Conservation (phyloP, 2,888 invertebrate genomes). For the Apodemia hepburni region DNA sequence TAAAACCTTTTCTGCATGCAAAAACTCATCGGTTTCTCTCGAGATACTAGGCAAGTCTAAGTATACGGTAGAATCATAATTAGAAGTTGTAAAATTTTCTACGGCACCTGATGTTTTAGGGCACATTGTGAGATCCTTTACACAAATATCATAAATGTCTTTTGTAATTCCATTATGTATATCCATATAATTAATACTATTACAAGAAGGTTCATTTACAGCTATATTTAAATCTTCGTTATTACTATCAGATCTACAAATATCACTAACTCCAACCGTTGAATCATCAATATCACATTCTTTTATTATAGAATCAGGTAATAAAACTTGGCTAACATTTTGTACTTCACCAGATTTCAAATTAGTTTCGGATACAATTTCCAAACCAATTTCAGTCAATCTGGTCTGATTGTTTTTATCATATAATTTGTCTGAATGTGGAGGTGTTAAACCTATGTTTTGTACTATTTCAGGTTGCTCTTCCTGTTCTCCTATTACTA, state of each 20-base stretch:
- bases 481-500: slow-evolving; percentile 22
- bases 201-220: slow-evolving; percentile 23
- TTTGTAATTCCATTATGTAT: slow-evolving; percentile 47
- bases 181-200: slow-evolving; percentile 60
- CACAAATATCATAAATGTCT: slow-evolving; percentile 39
- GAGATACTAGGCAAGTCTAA: slow-evolving; percentile 63
- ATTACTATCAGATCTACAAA: slow-evolving; percentile 25
- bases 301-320: slow-evolving; percentile 24
- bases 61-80: slow-evolving; percentile 63
- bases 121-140: slow-evolving; percentile 40
- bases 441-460: slow-evolving; percentile 43
- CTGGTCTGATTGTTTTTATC: slow-evolving; percentile 18
- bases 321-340: slow-evolving; percentile 32
- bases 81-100: slow-evolving; percentile 37
- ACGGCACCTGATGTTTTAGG: slow-evolving; percentile 36
- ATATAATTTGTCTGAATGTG: slow-evolving; percentile 21
- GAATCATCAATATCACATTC: slow-evolving; percentile 25
- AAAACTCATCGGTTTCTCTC: slow-evolving; percentile 51
- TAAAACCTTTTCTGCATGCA: slow-evolving; percentile 52
- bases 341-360: slow-evolving; percentile 59
- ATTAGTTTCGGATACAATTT: neutral
- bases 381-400: neutral
- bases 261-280: slow-evolving; percentile 31
- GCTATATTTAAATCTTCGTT: slow-evolving; percentile 29
- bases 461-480: slow-evolving; percentile 64